phyloP scores from a whole-genome alignment of 2,888 invertebrate genomes.

The Scaptomyza reducta region DNA sequence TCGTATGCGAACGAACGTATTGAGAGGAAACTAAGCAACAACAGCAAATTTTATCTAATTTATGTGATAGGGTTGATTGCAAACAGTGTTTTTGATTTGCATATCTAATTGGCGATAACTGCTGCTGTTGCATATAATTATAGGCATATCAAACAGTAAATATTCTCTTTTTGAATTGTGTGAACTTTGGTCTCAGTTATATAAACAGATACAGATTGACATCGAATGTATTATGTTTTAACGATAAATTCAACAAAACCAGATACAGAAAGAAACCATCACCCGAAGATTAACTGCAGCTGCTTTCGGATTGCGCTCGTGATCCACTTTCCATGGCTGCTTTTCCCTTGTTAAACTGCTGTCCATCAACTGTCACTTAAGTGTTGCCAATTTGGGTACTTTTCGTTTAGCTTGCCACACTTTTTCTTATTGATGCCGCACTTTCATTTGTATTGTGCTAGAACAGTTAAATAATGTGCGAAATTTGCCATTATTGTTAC shows the following conservation, averaged over 20 bases:
- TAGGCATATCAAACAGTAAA: slow-evolving; percentile 1
- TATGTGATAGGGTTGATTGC: slow-evolving; percentile 69
- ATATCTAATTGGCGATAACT: slow-evolving; percentile 72
- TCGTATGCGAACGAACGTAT: slow-evolving; percentile 20
- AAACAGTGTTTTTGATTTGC: slow-evolving; percentile 64
- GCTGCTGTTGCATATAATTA: slow-evolving; percentile 59
- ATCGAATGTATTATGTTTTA: no score
- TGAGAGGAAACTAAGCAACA: slow-evolving; percentile 24
- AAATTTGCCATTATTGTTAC: slow-evolving; percentile 52
- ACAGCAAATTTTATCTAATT: slow-evolving; percentile 64
- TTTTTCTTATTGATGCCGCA: slow-evolving; percentile 44
- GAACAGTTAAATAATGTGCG: slow-evolving; percentile 66
- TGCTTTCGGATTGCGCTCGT: slow-evolving; percentile 13
- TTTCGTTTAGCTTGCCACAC: slow-evolving; percentile 9
- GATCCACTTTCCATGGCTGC: slow-evolving; percentile 42
- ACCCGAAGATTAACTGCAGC: background rate
- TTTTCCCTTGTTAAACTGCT: slow-evolving; percentile 46
- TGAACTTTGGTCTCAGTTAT: slow-evolving; percentile 15
- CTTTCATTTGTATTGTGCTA: slow-evolving; percentile 55
- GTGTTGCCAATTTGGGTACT: slow-evolving; percentile 44
- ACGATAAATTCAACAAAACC: no score
- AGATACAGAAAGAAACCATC: background rate
- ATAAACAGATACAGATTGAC: background rate
- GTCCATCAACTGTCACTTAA: slow-evolving; percentile 55
- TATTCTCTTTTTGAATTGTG: slow-evolving; percentile 23